These are phyloP conservation scores for Oostethus manadensis DNA, from an alignment of 2,113 vertebrate species.

Conservation along the genomic window DNA sequence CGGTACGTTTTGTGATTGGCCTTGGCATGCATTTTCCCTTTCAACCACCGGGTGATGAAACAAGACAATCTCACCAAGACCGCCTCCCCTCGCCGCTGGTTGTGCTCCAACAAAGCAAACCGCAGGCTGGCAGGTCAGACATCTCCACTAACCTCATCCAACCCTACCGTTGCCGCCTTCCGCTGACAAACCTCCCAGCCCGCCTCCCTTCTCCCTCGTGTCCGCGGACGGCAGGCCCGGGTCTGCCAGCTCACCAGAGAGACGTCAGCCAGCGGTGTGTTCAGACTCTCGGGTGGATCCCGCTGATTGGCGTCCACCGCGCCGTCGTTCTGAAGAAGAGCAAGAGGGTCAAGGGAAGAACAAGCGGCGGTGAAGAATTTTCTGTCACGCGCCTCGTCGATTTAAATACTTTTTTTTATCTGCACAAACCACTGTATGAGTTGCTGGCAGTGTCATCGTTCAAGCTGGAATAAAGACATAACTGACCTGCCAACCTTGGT, in stretches of 20 bases:
- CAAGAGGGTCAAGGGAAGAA: background rate
- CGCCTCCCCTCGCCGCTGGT: conserved; percentile 10
- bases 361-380: background rate
- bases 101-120: conserved; percentile 2
- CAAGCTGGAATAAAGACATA: no score
- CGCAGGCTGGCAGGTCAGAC: conserved; percentile 18
- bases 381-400: no score
- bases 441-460: background rate
- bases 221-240: conserved; percentile 15
- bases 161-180: background rate
- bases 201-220: conserved; percentile 8
- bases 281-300: conserved; percentile 69
- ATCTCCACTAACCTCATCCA: conserved; percentile 5
- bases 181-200: background rate
- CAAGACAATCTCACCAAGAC: background rate
- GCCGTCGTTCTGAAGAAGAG: conserved; percentile 77
- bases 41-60: conserved; percentile 3
- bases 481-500: no score
- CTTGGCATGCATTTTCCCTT: background rate
- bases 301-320: conserved; percentile 76
- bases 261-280: conserved; percentile 82
- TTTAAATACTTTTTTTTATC: no score
- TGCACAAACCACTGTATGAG: no score
- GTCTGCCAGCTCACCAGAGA: conserved; percentile 82
- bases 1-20: background rate